Percentiles rank a stretch among this genome's conserved stretches.
phyloP scores from a whole-genome alignment of 2,797 vertebrate species.

The Hoplostethus atlanticus region DNA sequence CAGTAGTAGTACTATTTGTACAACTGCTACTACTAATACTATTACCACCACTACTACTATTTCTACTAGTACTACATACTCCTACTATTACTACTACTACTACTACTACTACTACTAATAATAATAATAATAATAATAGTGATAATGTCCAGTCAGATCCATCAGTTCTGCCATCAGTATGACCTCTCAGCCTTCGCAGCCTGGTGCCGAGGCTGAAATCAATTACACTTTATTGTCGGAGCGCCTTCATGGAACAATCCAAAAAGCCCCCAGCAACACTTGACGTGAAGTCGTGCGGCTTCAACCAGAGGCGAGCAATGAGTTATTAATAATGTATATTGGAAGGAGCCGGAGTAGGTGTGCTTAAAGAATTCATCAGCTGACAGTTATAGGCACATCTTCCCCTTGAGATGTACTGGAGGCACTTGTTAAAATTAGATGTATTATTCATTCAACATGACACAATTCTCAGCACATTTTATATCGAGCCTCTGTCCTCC shows the following conservation, averaged over 20 bases:
- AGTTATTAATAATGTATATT: slow-evolving; percentile 66
- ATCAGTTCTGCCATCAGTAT: slow-evolving; percentile 23
- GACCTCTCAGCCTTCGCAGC: not conserved
- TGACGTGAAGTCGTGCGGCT: slow-evolving; percentile 22
- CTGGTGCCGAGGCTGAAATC: slow-evolving; percentile 22
- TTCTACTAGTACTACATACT: too few species aligned
- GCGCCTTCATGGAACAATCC: slow-evolving; percentile 9
- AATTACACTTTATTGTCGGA: not conserved
- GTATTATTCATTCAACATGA: slow-evolving; percentile 61
- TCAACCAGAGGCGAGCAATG: slow-evolving; percentile 25
- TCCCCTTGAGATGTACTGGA: slow-evolving; percentile 53
- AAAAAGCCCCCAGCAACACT: slow-evolving; percentile 33
- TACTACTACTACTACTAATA: too few species aligned
- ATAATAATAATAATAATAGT: too few species aligned
- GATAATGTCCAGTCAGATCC: too few species aligned
- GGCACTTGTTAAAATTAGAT: slow-evolving; percentile 55
- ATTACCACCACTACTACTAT: too few species aligned
- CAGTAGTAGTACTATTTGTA: too few species aligned
- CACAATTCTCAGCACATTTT: slow-evolving; percentile 37
- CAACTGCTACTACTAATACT: too few species aligned
- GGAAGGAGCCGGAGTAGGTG: slow-evolving; percentile 43
- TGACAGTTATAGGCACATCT: slow-evolving; percentile 52
- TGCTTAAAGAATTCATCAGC: slow-evolving; percentile 71
- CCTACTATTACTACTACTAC: too few species aligned
- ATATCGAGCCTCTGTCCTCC: slow-evolving; percentile 40